Evolutionary conservation across 2,888 invertebrate species (phyloP).

Genomic region (Petrolisthes manimaculis): DNA sequence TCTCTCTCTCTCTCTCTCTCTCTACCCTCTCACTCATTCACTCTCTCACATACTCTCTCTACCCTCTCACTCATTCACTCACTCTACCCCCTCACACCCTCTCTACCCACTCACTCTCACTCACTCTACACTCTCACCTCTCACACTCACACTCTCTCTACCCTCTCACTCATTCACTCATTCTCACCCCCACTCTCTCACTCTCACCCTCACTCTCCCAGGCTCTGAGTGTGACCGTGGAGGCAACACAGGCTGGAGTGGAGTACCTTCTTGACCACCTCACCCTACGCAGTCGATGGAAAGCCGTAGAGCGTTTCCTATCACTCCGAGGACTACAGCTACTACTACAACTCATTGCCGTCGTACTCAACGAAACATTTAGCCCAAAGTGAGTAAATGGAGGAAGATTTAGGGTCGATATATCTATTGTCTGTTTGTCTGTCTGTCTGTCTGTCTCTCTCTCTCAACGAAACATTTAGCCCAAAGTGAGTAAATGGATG

Average conservation of each 20-base stretch:
- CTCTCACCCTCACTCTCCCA: slow-evolving; percentile 63
- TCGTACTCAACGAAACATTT: slow-evolving; percentile 58
- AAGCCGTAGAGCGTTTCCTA: slow-evolving; percentile 88
- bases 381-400: slow-evolving; percentile 47
- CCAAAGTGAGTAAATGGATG: slow-evolving; percentile 46
- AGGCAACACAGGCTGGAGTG: slow-evolving; percentile 88
- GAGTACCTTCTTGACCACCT: slow-evolving; percentile 83
- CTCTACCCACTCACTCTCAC: background rate
- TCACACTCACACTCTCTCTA: background rate
- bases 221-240: slow-evolving; percentile 77
- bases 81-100: too few species aligned
- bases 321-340: slow-evolving; percentile 83
- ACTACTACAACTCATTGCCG: slow-evolving; percentile 82
- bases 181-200: background rate
- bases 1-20: background rate
- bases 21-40: background rate
- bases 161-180: background rate
- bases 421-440: too few species aligned
- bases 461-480: slow-evolving; percentile 54
- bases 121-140: background rate
- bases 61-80: background rate
- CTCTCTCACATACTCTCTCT: background rate
- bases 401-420: background rate
- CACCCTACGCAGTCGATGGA: slow-evolving; percentile 85
- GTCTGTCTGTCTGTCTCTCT: too few species aligned